Base-by-base conservation (phyloP, 2,888 invertebrate species). In the Seladonia tumulorum region DNA sequence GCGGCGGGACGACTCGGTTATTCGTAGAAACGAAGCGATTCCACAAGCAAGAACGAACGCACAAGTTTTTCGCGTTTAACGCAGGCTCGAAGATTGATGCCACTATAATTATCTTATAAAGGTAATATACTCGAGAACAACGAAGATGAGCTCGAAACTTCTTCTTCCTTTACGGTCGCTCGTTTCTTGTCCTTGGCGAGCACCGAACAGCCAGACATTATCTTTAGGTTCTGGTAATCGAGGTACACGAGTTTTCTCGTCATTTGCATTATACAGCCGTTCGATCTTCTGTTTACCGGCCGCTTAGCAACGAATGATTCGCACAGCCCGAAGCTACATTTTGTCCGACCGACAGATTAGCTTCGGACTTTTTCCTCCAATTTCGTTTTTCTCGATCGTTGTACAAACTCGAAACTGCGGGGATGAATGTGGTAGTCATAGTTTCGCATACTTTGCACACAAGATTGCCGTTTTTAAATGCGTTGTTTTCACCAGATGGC, bases 21-120 rank as follows among this genome's bases (percentile, higher is more conserved):
- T 35, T 66, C 35, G 35, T 66, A 35, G 66, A 35, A 66, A 35
- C 18, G 14, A 25, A 35, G 18, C 35, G 35, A 18, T 18, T 66
- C 22, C 8, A 10, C 66, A 10, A 29, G 66, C 66, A 22, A 29
- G 63, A 63, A 29, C 29, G 29, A 29, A 63, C 29, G 16, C 7
- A 29, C 63, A 63, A 29, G 63, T 66, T 35, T 66, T 66, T 25
- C 63, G 63, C 63, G 63, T 66, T 66, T 35, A 39, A 66, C 8
- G 66, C 35, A 66, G 66, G 10, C 8, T 60, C 66, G 66, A 66
- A 66, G 45, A 63, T 66, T 66, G 66, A 66, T 66, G 66, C 35
- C 35, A 22, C 66, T 66, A 66, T 66, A 66, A 66, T 66, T 66
- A 66, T 66, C 66, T 66, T 66, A 66, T 66, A 66, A 66, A 66